phyloP scores from a whole-genome alignment of 2,113 vertebrate genomes.

The Tachycineta bicolor region DNA sequence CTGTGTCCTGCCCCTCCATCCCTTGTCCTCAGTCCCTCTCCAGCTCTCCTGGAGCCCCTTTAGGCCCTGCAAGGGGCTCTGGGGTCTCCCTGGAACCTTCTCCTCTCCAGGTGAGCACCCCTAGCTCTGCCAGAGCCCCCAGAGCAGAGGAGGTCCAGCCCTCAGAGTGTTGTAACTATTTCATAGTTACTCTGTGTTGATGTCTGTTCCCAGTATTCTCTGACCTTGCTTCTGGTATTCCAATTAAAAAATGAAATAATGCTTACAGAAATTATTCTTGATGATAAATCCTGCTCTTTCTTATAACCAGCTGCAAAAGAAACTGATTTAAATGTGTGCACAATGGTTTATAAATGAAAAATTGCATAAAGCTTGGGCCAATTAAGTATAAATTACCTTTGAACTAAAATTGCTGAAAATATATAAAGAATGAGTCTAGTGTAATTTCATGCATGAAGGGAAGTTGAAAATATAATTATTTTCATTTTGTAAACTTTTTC shows the following conservation, averaged over 20 bases:
- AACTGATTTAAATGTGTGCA: not conserved
- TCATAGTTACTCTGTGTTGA: not conserved
- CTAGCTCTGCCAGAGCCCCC: not conserved
- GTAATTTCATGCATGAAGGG: conserved; percentile 28
- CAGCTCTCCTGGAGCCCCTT: not conserved
- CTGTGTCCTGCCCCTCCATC: not conserved
- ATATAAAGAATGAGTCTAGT: not conserved
- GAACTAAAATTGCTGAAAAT: not conserved
- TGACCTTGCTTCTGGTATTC: conserved; percentile 13
- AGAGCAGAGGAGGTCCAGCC: not conserved
- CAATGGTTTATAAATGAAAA: conserved; percentile 2
- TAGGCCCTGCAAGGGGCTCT: rapidly evolving
- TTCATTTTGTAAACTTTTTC: conserved; percentile 4
- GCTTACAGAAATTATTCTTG: not conserved
- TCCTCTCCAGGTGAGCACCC: not conserved
- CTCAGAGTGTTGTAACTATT: not conserved
- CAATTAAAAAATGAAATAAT: conserved; percentile 32
- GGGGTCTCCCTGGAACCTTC: rapidly evolving
- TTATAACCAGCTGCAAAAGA: not conserved
- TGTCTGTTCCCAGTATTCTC: not conserved
- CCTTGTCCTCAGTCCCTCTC: not conserved
- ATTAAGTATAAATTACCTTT: conserved; percentile 25
- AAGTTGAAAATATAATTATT: not conserved
- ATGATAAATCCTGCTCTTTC: not conserved
- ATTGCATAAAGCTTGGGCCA: not conserved